These are phyloP conservation scores for Drosophila nikananu DNA, from an alignment of 1,140 invertebrate species.

Conservation along the genomic window DNA sequence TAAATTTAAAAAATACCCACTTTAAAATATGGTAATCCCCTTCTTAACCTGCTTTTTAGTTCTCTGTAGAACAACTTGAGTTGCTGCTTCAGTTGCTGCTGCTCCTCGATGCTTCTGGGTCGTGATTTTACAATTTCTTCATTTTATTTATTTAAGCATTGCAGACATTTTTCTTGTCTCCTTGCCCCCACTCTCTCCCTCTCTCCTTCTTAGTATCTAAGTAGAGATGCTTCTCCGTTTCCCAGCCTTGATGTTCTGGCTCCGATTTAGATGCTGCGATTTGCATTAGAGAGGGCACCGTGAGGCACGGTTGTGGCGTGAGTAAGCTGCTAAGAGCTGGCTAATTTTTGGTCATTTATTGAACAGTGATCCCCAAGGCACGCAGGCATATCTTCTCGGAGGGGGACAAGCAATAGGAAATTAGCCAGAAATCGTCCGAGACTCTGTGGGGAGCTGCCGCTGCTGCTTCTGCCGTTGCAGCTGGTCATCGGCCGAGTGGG, in stretches of 20 bases:
- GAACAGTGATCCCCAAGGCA: conserved; percentile 3
- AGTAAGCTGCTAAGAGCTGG: not conserved
- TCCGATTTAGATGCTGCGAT: conserved; percentile 45
- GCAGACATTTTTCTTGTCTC: conserved; percentile 73
- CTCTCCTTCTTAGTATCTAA: not conserved
- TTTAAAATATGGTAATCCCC: no score
- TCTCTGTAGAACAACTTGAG: conserved; percentile 16
- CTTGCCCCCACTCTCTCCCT: conserved; percentile 1
- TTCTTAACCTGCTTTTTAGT: not conserved
- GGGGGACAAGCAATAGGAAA: conserved; percentile 38
- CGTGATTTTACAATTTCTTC: conserved; percentile 83
- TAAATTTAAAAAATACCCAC: no score
- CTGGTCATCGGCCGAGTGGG: conserved; percentile 67
- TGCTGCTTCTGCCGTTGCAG: conserved; percentile 27
- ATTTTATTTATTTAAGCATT: conserved; percentile 83
- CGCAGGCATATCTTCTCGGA: conserved; percentile 1
- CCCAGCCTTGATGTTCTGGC: conserved; percentile 13
- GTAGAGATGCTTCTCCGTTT: conserved; percentile 11
- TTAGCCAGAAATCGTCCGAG: conserved; percentile 72
- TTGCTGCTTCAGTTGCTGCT: conserved; percentile 29
- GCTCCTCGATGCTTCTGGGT: conserved; percentile 37
- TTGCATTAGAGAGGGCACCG: conserved; percentile 50
- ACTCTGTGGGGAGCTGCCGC: conserved; percentile 68
- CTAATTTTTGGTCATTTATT: conserved; percentile 26
- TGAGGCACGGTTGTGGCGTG: conserved; percentile 31